These are phyloP conservation scores for Palaemon carinicauda DNA, from an alignment of 1,140 invertebrate species.

Conservation along the genomic window DNA sequence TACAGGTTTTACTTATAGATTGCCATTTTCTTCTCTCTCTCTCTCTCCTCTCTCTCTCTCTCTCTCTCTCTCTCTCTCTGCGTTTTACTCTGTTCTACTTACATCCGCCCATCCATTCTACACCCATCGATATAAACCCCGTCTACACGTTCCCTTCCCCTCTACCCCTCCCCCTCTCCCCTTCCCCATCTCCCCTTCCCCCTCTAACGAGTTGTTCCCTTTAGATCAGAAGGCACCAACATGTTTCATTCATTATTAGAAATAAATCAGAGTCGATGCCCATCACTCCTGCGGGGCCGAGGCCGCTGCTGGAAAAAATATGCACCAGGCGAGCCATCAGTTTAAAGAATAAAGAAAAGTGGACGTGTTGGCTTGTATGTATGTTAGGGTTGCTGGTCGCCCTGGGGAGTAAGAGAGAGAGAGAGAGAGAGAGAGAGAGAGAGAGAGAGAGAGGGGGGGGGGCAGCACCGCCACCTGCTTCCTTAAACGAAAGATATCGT, in stretches of 20 bases:
- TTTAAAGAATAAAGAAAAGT: slow-evolving; percentile 24
- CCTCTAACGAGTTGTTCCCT: too few species aligned
- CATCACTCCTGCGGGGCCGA: neutral
- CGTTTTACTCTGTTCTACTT: neutral
- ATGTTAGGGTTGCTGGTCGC: neutral
- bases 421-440: neutral
- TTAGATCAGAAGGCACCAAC: neutral
- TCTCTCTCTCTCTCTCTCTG: neutral
- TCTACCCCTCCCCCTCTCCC: too few species aligned
- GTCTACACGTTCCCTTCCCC: neutral
- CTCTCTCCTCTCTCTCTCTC: neutral
- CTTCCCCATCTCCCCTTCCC: neutral
- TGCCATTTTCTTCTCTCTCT: neutral
- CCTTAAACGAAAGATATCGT: too few species aligned
- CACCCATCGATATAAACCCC: neutral
- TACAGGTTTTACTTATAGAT: neutral
- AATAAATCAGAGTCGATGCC: neutral
- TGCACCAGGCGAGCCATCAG: neutral
- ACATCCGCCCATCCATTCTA: too few species aligned
- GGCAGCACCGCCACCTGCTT: too few species aligned
- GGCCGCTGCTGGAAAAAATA: neutral
- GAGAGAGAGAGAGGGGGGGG: too few species aligned
- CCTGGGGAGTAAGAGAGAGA: neutral
- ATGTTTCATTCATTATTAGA: neutral
- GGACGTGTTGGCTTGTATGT: neutral